phyloP scores from a whole-genome alignment of 2,113 vertebrate species.

The Hoplias malabaricus region DNA sequence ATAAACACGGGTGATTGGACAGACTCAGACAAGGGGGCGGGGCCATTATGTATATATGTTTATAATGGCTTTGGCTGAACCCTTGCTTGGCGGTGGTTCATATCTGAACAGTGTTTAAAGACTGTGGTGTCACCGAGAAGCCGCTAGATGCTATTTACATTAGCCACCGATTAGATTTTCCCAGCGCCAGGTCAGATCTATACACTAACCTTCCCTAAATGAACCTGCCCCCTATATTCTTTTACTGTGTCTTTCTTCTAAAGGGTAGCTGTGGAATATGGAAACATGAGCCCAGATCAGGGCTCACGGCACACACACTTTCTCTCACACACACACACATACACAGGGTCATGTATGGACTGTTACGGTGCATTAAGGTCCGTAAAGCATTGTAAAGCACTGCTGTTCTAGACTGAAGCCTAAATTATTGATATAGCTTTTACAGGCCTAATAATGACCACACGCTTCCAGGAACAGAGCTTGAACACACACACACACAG shows the following conservation, averaged over 20 bases:
- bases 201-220: no score
- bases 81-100: no score
- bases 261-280: neutral
- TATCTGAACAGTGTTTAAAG: no score
- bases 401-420: slow-evolving; percentile 21
- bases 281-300: slow-evolving; percentile 27
- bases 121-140: no score
- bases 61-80: no score
- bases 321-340: slow-evolving; percentile 7
- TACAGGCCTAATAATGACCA: slow-evolving; percentile 48
- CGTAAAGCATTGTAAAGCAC: slow-evolving; percentile 31
- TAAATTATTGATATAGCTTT: slow-evolving; percentile 59
- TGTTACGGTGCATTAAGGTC: slow-evolving; percentile 19
- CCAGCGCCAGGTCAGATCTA: no score
- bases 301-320: slow-evolving; percentile 5
- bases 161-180: no score
- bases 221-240: no score
- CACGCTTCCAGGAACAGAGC: slow-evolving; percentile 43
- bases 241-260: slow-evolving; percentile 9
- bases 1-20: no score
- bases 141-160: no score
- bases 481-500: slow-evolving; percentile 28
- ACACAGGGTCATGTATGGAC: slow-evolving; percentile 28
- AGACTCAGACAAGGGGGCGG: no score
- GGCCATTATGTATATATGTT: no score